Evolutionary conservation across 1,140 invertebrate genomes (phyloP).

Genomic region (Lamellibrachia luymesi): DNA sequence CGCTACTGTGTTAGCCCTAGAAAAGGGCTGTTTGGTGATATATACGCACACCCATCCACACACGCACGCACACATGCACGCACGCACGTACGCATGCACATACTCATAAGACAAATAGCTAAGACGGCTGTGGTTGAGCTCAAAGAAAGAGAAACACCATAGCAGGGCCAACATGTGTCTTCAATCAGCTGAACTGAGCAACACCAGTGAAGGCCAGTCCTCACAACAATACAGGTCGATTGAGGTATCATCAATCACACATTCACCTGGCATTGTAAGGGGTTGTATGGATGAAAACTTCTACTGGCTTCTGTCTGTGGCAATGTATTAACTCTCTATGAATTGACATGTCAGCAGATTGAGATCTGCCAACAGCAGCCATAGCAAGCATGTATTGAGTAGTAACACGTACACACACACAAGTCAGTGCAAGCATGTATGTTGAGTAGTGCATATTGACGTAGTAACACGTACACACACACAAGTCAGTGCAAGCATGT

Average conservation of each 20-base stretch:
- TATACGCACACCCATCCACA: too few species aligned
- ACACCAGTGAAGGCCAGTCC: background rate
- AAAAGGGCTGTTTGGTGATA: too few species aligned
- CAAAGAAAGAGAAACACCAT: background rate
- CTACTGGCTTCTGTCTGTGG: background rate
- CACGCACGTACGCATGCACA: too few species aligned
- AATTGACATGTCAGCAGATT: background rate
- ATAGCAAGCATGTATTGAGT: background rate
- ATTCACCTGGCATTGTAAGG: background rate
- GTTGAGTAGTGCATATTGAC: too few species aligned
- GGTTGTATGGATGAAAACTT: background rate
- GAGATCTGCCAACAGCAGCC: background rate
- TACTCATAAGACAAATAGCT: too few species aligned
- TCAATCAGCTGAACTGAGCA: background rate
- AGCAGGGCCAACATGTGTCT: background rate
- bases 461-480: too few species aligned
- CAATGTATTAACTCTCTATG: background rate
- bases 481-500: too few species aligned
- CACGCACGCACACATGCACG: too few species aligned
- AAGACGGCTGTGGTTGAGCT: background rate
- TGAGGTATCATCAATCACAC: background rate
- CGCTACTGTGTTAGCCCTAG: too few species aligned
- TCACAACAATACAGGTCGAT: background rate
- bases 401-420: background rate
- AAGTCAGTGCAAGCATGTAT: background rate